phyloP scores from a whole-genome alignment of 1,140 invertebrate species.

The Daktulosphaira vitifoliae region DNA sequence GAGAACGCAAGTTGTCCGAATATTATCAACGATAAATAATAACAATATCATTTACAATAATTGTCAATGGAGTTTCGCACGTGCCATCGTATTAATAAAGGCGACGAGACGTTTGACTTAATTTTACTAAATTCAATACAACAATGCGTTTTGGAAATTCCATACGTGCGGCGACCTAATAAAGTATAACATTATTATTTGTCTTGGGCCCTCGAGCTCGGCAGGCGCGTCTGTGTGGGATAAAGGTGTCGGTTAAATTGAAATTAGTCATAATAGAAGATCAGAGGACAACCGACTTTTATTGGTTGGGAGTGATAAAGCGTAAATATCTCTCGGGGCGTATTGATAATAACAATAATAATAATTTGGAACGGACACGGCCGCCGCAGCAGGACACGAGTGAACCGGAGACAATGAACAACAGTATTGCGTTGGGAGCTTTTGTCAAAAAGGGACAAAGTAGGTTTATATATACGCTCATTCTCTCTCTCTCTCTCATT shows the following conservation, averaged over 20 bases:
- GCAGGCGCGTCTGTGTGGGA: no score
- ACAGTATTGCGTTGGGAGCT: conserved; percentile 12
- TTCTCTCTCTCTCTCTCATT: conserved; percentile 38
- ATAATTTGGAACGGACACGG: conserved; percentile 27
- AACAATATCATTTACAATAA: no score
- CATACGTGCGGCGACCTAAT: no score
- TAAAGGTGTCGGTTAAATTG: conserved; percentile 28
- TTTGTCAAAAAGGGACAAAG: conserved; percentile 32
- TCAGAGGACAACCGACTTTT: background rate
- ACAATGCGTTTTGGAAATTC: no score
- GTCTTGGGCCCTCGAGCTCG: background rate
- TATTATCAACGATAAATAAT: no score
- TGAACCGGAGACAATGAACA: conserved; percentile 17
- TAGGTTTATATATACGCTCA: conserved; percentile 16
- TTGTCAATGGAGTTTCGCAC: no score
- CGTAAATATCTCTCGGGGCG: conserved; percentile 24
- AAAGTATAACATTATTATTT: conserved; percentile 16
- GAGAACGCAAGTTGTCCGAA: no score
- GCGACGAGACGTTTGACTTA: no score
- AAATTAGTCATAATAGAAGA: conserved; percentile 29
- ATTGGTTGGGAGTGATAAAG: conserved; percentile 32
- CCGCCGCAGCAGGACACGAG: conserved; percentile 22
- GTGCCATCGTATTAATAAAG: no score
- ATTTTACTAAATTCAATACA: no score
- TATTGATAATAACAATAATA: conserved; percentile 4